These are phyloP conservation scores for Nibea coibor DNA, from an alignment of 2,113 vertebrate species.

Conservation along the genomic window DNA sequence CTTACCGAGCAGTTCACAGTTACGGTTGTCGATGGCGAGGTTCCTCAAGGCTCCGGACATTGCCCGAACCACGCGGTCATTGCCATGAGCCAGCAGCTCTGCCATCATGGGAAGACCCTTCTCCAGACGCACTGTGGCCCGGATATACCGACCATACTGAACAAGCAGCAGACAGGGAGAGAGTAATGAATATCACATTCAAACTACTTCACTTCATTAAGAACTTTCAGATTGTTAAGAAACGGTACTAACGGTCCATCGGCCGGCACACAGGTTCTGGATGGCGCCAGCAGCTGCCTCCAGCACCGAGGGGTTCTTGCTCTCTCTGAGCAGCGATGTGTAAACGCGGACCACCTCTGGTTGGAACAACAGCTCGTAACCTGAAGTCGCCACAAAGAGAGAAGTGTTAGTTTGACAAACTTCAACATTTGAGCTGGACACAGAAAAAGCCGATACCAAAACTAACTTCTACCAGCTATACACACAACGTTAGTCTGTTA, in stretches of 20 bases:
- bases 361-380: slow-evolving; percentile 96
- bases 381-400: slow-evolving; percentile 71
- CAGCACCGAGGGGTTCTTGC: slow-evolving; percentile 92
- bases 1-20: slow-evolving; percentile 95
- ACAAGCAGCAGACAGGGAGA: background rate
- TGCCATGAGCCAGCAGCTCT: slow-evolving; percentile 89
- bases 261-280: slow-evolving; percentile 95
- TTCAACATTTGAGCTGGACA: background rate
- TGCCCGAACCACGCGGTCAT: slow-evolving; percentile 94
- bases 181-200: background rate
- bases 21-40: slow-evolving; percentile 92
- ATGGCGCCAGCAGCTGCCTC: slow-evolving; percentile 96
- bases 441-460: background rate
- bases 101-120: slow-evolving; percentile 94
- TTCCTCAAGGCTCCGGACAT: slow-evolving; percentile 95
- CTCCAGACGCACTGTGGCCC: slow-evolving; percentile 92
- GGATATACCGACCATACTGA: slow-evolving; percentile 94
- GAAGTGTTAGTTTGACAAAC: background rate
- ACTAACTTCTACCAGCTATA: background rate
- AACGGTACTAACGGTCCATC: slow-evolving; percentile 87
- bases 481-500: background rate
- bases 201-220: background rate
- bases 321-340: slow-evolving; percentile 93
- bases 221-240: background rate
- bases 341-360: slow-evolving; percentile 97